Evolutionary conservation across 92 coral and sea anemone genomes (phyloP), one percentile per base, ranked within the genome.

Genomic region (Actinernus sp.): DNA sequence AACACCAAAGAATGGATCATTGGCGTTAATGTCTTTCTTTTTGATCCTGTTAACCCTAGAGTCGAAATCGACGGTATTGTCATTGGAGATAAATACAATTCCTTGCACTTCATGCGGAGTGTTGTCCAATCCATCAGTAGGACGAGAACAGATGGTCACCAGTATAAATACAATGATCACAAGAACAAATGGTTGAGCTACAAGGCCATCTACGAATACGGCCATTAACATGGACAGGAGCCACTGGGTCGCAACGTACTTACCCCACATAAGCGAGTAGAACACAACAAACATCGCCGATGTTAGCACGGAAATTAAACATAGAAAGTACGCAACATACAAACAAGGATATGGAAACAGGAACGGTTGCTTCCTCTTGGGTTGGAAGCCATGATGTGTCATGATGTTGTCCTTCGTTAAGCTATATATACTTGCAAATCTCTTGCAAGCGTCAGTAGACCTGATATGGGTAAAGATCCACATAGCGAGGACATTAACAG

Each of bases 181-280:
- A 25, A 82, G 36, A 12, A 41, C 33, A 0, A 58, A 18, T 22
- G 88, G 88, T 26, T 82, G 55, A 2, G 71, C 49, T 21, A 82
- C 79, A 40, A 66, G 65, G 2, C 73, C 65, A 31, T 82, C 88
- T 27, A 73, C 26, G 1, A 52, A 45, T 39, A 82, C 18, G 0
- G 88, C 48, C 76, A 73, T 73, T 10, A 43, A 36, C 0, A 73
- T 58, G 3, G 88, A 73, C 21, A 73, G 39, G 33, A 82, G 47
- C 88, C 88, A 82, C 63, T 73, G 57, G 11, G 36, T 67, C 14
- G 82, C 61, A 2, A 56, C 50, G 12, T 73, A 66, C n/a, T 54
- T 55, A 12, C 77, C 88, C 88, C 88, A 82, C 33, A 46, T 61
- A 12, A 82, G 55, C 16, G 76, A 73, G 71, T 82, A 82, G 38